These are phyloP conservation scores for Xestia xanthographa DNA, from an alignment of 2,888 invertebrate species.

Conservation along the genomic window DNA sequence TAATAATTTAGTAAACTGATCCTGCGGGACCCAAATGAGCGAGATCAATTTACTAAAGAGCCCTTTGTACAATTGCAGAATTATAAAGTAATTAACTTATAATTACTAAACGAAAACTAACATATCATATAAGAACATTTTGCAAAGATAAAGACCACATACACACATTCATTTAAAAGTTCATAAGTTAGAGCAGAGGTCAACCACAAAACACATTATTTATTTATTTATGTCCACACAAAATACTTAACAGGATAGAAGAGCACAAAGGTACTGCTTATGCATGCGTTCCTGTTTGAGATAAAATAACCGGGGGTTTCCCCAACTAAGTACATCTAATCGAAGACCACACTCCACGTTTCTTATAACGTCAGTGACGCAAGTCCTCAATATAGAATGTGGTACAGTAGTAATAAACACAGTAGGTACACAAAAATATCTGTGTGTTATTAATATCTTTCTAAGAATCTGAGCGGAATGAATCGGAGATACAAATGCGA, in stretches of 20 bases:
- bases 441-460: slow-evolving; percentile 30
- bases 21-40: too few species aligned
- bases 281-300: not conserved
- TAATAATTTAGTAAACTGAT: too few species aligned
- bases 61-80: not conserved
- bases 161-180: slow-evolving; percentile 9
- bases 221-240: too few species aligned
- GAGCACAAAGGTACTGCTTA: too few species aligned
- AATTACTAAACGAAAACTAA: not conserved
- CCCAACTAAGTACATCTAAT: not conserved
- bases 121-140: not conserved
- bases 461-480: slow-evolving; percentile 14
- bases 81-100: too few species aligned
- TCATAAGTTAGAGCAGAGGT: not conserved
- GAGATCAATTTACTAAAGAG: too few species aligned
- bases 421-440: not conserved
- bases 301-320: slow-evolving; percentile 3
- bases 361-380: slow-evolving; percentile 24
- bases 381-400: not conserved
- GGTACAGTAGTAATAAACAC: not conserved
- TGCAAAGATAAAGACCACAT: not conserved
- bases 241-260: too few species aligned
- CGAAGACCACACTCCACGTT: slow-evolving; percentile 4
- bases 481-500: not conserved
- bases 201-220: not conserved